These are phyloP conservation scores for Paraescarpia echinospica DNA, from an alignment of 1,140 invertebrate species.

Conservation along the genomic window DNA sequence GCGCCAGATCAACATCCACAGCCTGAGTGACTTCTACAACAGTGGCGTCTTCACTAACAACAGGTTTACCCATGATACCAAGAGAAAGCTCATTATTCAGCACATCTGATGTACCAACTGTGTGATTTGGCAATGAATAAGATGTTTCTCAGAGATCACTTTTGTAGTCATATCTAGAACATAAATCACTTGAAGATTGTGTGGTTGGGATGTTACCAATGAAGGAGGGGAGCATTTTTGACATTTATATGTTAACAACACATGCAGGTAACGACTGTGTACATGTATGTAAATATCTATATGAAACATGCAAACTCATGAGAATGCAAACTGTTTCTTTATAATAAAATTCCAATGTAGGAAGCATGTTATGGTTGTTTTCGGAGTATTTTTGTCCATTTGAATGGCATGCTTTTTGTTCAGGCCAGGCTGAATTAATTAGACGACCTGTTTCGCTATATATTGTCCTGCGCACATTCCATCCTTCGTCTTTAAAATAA, in stretches of 20 bases:
- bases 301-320: neutral
- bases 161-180: neutral
- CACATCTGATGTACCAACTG: slow-evolving; percentile 19
- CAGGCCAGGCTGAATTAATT: too few relatives aligned
- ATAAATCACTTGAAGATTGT: neutral
- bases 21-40: slow-evolving; percentile 88
- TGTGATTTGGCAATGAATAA: neutral
- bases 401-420: too few relatives aligned
- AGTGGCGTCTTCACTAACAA: slow-evolving; percentile 90
- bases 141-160: neutral
- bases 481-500: too few relatives aligned
- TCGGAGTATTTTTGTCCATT: too few relatives aligned
- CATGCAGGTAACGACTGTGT: neutral
- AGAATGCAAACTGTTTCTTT: neutral
- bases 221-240: neutral
- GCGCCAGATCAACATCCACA: slow-evolving; percentile 87
- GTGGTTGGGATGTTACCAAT: neutral
- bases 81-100: slow-evolving; percentile 28
- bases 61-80: slow-evolving; percentile 80
- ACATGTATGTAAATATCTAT: neutral
- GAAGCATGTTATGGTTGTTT: too few relatives aligned
- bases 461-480: too few relatives aligned
- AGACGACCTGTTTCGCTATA: too few relatives aligned
- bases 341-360: neutral
- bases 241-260: neutral